These are phyloP conservation scores for Zaprionus obscuricornis DNA, from an alignment of 2,888 invertebrate genomes.

Conservation along the genomic window DNA sequence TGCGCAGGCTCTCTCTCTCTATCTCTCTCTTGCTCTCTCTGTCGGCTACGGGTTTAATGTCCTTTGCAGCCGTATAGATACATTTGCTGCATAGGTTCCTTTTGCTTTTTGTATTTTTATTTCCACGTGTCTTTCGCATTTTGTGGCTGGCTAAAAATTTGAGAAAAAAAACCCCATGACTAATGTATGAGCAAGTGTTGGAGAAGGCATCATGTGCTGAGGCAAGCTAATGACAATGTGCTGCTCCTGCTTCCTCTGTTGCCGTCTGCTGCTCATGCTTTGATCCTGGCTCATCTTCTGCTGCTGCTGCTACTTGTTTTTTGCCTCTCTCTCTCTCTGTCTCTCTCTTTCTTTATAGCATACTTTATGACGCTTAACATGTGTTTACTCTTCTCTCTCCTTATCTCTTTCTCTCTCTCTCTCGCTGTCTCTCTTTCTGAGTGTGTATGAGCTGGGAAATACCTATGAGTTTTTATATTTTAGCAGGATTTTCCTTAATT, in stretches of 20 bases:
- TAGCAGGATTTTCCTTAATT: slow-evolving; percentile 10
- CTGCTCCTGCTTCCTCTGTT: slow-evolving; percentile 14
- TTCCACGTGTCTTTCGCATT: slow-evolving; percentile 7
- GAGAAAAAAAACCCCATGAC: slow-evolving; percentile 73
- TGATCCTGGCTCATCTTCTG: slow-evolving; percentile 9
- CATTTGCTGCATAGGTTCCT: slow-evolving; percentile 52
- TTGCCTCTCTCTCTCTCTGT: too few species aligned
- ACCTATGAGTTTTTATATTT: slow-evolving; percentile 40
- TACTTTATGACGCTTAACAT: slow-evolving; percentile 77
- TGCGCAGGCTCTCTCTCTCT: slow-evolving; percentile 38
- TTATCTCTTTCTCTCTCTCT: background rate
- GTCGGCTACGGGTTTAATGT: slow-evolving; percentile 76
- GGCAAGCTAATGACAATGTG: slow-evolving; percentile 56
- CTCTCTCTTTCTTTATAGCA: slow-evolving; percentile 55
- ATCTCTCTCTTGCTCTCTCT: slow-evolving; percentile 5
- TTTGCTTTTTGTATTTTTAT: background rate
- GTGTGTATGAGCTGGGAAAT: slow-evolving; percentile 26
- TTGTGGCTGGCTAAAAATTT: slow-evolving; percentile 40
- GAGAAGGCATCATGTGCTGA: slow-evolving; percentile 34
- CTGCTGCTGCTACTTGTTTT: slow-evolving; percentile 38
- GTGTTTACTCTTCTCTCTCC: slow-evolving; percentile 18
- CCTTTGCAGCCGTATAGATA: slow-evolving; percentile 76
- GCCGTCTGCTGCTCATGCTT: slow-evolving; percentile 16
- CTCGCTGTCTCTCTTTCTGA: background rate
- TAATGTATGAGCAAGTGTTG: slow-evolving; percentile 73